These are phyloP conservation scores for Euplexia lucipara DNA, from an alignment of 2,888 invertebrate genomes.

Conservation along the genomic window DNA sequence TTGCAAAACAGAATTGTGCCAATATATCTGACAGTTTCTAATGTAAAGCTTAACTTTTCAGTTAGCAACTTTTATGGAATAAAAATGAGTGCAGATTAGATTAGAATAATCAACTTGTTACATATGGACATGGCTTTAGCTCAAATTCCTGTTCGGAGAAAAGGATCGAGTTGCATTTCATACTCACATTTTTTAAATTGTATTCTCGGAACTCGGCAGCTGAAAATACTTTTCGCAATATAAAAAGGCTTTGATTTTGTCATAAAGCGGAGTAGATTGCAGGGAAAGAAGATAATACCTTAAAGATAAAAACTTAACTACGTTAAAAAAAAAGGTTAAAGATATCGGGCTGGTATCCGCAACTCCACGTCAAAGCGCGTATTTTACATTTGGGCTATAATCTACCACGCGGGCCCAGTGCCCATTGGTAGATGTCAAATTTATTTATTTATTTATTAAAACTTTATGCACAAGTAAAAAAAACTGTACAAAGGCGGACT, in stretches of 20 bases:
- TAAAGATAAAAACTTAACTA: no score
- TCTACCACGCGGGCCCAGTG: no score
- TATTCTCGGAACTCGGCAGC: conserved; percentile 7
- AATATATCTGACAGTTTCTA: background rate
- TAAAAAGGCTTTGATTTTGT: conserved; percentile 9
- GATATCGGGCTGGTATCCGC: no score
- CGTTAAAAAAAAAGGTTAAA: no score
- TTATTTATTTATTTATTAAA: no score
- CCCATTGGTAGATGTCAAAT: no score
- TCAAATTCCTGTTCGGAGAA: conserved; percentile 1
- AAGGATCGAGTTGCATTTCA: conserved; percentile 22
- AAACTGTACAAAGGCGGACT: no score
- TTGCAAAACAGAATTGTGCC: background rate
- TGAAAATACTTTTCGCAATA: conserved; percentile 21
- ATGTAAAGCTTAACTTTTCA: background rate
- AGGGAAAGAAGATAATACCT: conserved; percentile 1
- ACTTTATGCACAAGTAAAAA: no score
- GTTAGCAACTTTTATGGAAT: conserved; percentile 17
- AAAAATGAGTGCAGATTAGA: no score
- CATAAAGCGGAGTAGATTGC: background rate
- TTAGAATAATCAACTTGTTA: conserved; percentile 39
- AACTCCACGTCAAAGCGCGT: no score
- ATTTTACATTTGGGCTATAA: no score
- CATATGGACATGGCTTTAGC: conserved; percentile 13
- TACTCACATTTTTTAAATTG: conserved; percentile 22